Evolutionary conservation across 1,140 invertebrate genomes (phyloP), one percentile per base, ranked within the genome.

Genomic region (Saccostrea cuccullata): DNA sequence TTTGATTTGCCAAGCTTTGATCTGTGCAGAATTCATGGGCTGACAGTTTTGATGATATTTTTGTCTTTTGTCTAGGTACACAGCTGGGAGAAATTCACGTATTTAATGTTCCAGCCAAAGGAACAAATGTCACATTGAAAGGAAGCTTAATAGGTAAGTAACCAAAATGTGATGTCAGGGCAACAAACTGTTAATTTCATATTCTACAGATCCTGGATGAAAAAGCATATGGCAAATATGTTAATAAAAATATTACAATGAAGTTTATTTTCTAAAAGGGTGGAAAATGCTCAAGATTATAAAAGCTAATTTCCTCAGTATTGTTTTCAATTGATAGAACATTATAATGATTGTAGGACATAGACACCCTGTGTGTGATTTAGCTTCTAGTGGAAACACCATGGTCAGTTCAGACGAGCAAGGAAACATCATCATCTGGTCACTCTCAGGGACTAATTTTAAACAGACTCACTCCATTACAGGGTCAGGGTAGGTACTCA

Each of bases 371-470:
- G 90, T 94, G 9, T 92, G 91, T 92, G 92, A 93, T 82, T 56
- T 94, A 58, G 87, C 92, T 2, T 91, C 91, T 4, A 90, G 92
- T 26, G 85, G 77, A n/a, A 91, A 94, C 40, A 84, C 86, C 23
- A 23, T 94, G 55, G 85, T 91, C 60, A 94, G 93, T 89, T 86
- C 91, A 87, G 93, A 94, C 90, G 91, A 92, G 36, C 58, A 90
- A 67, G 94, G 93, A 4, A 92, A 87, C 82, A 94, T 94, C 55
- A 87, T 91, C 36, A 84, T 94, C 20, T 94, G 94, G 94, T 90
- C 91, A 60, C 64, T 89, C 11, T 73, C 55, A 23, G 90, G 87
- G 5, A 55, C 83, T 12, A 85, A 89, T 26, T 82, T 92, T 11
- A 85, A 90, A 83, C 90, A 91, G 86, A 86, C 87, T 12, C 9